Conservation (phyloP, 2,888 invertebrate species). For the Phaedon cochleariae region DNA sequence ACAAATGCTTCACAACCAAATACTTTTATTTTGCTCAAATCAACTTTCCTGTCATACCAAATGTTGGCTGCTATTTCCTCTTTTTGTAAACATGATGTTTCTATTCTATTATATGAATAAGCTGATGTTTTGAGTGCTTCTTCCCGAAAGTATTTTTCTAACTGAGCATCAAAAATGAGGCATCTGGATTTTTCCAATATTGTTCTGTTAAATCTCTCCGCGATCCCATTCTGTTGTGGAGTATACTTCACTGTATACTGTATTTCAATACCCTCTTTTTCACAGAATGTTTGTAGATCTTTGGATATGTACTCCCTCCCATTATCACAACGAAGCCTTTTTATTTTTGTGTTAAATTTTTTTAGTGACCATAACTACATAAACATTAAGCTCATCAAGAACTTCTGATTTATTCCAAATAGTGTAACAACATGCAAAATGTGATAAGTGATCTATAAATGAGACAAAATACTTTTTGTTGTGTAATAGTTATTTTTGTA, state of each 20-base stretch:
- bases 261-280: constrained; percentile 4
- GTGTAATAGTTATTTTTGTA: too few species aligned
- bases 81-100: neutral
- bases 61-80: neutral
- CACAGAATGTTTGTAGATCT: neutral
- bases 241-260: neutral
- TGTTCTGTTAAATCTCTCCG: neutral
- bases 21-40: neutral
- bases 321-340: neutral
- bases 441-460: neutral
- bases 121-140: neutral
- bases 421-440: neutral
- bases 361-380: neutral
- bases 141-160: neutral
- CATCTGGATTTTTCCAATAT: neutral
- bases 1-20: neutral
- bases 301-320: neutral
- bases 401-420: neutral
- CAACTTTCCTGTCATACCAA: neutral
- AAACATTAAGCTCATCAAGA: neutral
- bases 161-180: neutral
- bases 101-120: neutral
- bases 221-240: constrained; percentile 3
- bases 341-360: neutral
- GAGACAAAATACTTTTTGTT: constrained; percentile 1